These are phyloP conservation scores for Pavo muticus DNA, from an alignment of 2,113 vertebrate species.

Conservation along the genomic window DNA sequence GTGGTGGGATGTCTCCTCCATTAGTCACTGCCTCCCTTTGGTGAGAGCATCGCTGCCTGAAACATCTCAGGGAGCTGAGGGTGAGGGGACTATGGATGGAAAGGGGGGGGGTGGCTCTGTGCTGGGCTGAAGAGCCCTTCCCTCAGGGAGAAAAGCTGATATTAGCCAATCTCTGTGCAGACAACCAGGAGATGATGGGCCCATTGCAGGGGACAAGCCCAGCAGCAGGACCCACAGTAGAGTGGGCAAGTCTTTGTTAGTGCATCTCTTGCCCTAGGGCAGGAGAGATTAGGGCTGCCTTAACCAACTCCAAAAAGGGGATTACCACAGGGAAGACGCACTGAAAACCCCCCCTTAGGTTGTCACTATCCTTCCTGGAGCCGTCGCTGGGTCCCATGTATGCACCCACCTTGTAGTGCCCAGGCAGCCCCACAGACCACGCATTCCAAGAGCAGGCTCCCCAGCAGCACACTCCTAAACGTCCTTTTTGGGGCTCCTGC, in stretches of 20 bases:
- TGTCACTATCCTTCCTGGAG: neutral
- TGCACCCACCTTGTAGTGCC: neutral
- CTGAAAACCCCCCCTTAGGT: neutral
- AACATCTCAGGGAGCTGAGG: neutral
- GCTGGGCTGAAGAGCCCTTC: neutral
- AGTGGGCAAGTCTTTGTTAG: neutral
- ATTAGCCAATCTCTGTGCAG: neutral
- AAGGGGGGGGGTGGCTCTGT: neutral
- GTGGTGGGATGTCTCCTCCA: neutral
- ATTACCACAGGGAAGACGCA: neutral
- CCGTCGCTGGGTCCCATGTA: neutral
- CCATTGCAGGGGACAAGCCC: neutral
- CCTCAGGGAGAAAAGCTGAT: neutral
- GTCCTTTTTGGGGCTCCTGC: neutral
- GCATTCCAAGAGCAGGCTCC: neutral
- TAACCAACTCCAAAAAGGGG: neutral
- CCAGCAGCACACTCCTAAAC: neutral
- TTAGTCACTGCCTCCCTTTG: conserved; percentile 10
- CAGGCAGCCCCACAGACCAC: neutral
- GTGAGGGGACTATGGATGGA: neutral
- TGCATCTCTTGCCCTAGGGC: no score
- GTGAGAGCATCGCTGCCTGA: neutral
- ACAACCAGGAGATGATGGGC: neutral
- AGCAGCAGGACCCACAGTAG: neutral
- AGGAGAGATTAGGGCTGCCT: neutral